These are phyloP conservation scores for Macquaria ambigua DNA, from an alignment of 2,113 vertebrate genomes.

Conservation along the genomic window DNA sequence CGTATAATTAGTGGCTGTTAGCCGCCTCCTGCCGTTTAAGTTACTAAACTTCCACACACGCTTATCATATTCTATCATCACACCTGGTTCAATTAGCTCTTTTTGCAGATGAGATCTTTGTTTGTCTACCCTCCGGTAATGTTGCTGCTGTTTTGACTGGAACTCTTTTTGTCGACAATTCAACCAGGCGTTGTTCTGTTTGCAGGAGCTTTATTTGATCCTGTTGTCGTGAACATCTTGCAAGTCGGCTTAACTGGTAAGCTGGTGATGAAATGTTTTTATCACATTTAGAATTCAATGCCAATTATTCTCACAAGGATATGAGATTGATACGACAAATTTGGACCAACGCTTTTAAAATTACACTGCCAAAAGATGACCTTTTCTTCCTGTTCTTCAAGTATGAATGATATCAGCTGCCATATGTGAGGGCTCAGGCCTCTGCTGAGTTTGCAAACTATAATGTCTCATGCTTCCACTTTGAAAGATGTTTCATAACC, in stretches of 20 bases:
- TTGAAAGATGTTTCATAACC: background rate
- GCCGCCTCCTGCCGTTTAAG: background rate
- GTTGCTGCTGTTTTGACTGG: background rate
- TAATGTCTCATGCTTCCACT: background rate
- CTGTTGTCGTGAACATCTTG: background rate
- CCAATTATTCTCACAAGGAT: background rate
- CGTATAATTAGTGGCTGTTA: constrained; percentile 10
- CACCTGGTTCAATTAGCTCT: background rate
- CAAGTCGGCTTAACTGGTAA: background rate
- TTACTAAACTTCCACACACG: background rate
- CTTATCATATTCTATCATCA: constrained; percentile 1
- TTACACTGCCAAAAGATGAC: background rate
- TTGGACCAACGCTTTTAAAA: background rate
- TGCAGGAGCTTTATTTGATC: constrained; percentile 3
- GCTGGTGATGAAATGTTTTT: background rate
- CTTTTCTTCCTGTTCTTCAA: background rate
- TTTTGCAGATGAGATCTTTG: background rate
- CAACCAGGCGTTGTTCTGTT: background rate
- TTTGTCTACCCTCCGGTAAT: constrained; percentile 7
- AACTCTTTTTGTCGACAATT: background rate
- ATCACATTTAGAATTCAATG: background rate
- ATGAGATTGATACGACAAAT: background rate
- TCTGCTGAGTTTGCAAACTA: background rate
- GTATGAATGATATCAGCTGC: background rate
- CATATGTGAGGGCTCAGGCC: background rate